phyloP scores from a whole-genome alignment of 1,140 invertebrate genomes.

The Drosophila burlai region DNA sequence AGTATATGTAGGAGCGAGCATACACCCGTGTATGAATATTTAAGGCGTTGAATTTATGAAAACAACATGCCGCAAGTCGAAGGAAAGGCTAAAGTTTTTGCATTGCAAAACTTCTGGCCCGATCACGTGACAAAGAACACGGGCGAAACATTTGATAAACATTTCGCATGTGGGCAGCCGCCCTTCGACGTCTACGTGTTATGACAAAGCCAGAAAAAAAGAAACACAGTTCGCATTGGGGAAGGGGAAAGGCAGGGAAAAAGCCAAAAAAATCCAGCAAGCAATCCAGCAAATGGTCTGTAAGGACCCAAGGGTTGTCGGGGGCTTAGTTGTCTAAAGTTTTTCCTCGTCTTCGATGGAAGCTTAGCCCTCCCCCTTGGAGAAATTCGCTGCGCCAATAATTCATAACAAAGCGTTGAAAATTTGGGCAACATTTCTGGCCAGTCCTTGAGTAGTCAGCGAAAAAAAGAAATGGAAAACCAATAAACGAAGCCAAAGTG shows the following conservation, averaged over 20 bases:
- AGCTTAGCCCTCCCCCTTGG: conserved; percentile 18
- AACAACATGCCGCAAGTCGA: conserved; percentile 73
- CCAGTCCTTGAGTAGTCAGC: conserved; percentile 23
- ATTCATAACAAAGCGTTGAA: conserved; percentile 71
- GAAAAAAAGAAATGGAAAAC: conserved; percentile 36
- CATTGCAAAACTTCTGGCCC: conserved; percentile 65
- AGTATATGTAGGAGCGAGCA: conserved; percentile 1
- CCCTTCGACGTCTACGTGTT: conserved; percentile 57
- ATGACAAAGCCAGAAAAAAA: conserved; percentile 47
- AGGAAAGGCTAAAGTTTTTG: conserved; percentile 63
- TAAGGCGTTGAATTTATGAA: conserved; percentile 80
- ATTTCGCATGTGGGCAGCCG: conserved; percentile 67
- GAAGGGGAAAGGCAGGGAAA: background rate
- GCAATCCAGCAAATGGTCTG: conserved; percentile 71
- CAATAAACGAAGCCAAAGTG: conserved; percentile 63
- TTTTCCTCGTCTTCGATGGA: conserved; percentile 19
- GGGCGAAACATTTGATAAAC: conserved; percentile 80
- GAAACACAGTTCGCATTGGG: conserved; percentile 7
- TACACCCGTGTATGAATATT: conserved; percentile 69
- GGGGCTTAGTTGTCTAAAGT: conserved; percentile 48
- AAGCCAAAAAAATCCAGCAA: conserved; percentile 32
- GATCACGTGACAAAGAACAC: conserved; percentile 75
- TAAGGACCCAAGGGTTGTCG: conserved; percentile 43
- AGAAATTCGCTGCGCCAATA: conserved; percentile 58
- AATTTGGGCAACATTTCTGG: conserved; percentile 19